These are phyloP conservation scores for Hafferia zeledoni DNA, from an alignment of 2,797 vertebrate species.

Conservation along the genomic window DNA sequence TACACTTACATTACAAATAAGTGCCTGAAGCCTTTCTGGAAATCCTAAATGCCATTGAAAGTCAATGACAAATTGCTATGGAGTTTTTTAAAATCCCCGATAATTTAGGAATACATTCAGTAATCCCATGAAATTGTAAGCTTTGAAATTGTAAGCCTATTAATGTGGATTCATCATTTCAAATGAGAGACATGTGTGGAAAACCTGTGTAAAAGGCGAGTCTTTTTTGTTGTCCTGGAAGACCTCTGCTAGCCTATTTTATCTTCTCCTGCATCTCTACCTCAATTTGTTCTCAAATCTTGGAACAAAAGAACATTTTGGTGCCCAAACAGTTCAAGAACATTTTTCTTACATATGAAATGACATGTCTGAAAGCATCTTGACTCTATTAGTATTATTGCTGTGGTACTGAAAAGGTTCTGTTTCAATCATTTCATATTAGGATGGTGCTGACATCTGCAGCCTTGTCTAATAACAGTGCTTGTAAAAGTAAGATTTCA, in stretches of 20 bases:
- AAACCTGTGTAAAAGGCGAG: neutral
- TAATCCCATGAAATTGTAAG: neutral
- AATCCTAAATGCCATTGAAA: neutral
- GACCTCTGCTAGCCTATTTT: neutral
- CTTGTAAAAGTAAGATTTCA: conserved; percentile 20
- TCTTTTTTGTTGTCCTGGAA: neutral
- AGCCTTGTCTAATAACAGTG: neutral
- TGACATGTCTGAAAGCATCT: neutral
- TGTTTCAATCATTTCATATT: neutral
- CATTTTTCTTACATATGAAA: neutral
- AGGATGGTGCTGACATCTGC: neutral
- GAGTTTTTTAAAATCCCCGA: neutral
- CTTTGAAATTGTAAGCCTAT: neutral
- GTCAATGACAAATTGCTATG: neutral
- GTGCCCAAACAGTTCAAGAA: neutral
- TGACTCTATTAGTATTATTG: neutral
- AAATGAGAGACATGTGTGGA: neutral
- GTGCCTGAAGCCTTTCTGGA: neutral
- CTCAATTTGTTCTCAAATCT: neutral
- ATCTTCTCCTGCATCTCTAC: neutral
- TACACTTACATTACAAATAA: neutral
- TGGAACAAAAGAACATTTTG: neutral
- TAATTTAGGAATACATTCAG: neutral
- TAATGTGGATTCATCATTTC: neutral
- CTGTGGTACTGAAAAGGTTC: neutral